These are phyloP conservation scores for Lithophane socia DNA, from an alignment of 2,888 invertebrate species.

Conservation along the genomic window DNA sequence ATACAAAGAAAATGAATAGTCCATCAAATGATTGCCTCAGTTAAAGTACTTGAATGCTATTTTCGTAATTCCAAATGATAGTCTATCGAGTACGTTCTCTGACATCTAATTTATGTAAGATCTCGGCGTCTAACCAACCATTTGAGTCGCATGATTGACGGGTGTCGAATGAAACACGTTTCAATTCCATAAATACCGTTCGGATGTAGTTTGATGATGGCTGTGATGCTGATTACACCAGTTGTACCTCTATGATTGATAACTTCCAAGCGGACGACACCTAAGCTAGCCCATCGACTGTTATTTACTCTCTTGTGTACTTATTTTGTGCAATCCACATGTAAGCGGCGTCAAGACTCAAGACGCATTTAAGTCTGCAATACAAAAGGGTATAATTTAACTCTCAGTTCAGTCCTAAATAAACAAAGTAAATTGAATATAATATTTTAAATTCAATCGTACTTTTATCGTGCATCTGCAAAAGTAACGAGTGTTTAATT, in stretches of 20 bases:
- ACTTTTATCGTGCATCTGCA: constrained; percentile 77
- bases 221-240: constrained; percentile 58
- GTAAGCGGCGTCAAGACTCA: constrained; percentile 30
- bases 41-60: constrained; percentile 40
- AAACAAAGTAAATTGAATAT: constrained; percentile 75
- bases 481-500: constrained; percentile 84
- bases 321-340: constrained; percentile 37
- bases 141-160: constrained; percentile 59
- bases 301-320: constrained; percentile 41
- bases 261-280: constrained; percentile 54
- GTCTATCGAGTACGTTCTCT: constrained; percentile 48
- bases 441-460: constrained; percentile 77
- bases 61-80: constrained; percentile 55
- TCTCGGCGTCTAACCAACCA: constrained; percentile 55
- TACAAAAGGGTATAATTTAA: constrained; percentile 63
- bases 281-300: constrained; percentile 36
- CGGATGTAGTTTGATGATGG: constrained; percentile 48
- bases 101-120: constrained; percentile 60
- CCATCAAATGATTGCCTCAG: constrained; percentile 49
- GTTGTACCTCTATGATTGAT: constrained; percentile 59
- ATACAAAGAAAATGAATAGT: constrained; percentile 62
- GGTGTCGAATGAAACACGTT: constrained; percentile 63
- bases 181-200: constrained; percentile 59
- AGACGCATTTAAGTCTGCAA: constrained; percentile 35
- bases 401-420: constrained; percentile 68